phyloP scores from a whole-genome alignment of 64 coral and sea anemone genomes.

The Orbicella faveolata region DNA sequence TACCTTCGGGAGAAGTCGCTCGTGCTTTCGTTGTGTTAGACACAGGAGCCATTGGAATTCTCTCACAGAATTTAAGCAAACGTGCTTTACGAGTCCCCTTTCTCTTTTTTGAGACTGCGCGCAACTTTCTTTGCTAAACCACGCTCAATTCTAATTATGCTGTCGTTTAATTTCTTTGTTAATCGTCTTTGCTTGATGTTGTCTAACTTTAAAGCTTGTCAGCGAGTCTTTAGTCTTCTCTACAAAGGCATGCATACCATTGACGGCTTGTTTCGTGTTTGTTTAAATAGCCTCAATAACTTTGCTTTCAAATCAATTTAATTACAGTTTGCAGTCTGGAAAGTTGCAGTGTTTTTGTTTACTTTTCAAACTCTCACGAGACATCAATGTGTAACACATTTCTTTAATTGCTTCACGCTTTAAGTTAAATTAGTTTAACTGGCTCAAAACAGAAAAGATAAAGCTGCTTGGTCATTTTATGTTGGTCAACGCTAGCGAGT shows the following conservation, averaged over 20 bases:
- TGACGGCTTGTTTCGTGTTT: not conserved
- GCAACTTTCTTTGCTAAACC: not conserved
- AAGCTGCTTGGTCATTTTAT: not conserved
- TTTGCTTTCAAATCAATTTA: not conserved
- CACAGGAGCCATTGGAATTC: conserved; percentile 15
- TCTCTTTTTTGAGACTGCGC: not conserved
- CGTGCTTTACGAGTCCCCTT: not conserved
- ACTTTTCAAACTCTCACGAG: not conserved
- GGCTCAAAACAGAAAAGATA: not conserved
- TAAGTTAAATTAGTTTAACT: not conserved
- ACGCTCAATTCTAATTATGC: not conserved
- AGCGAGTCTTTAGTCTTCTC: not conserved
- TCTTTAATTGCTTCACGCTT: not conserved
- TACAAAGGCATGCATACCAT: not conserved
- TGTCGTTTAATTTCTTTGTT: not conserved
- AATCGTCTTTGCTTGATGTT: conserved; percentile 3
- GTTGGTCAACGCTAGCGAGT: too few species aligned
- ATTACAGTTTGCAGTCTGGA: not conserved
- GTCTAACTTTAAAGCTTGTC: not conserved
- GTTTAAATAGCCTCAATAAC: not conserved
- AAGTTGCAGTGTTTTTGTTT: not conserved
- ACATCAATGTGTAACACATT: not conserved
- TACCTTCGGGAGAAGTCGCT: not conserved
- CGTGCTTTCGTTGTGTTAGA: not conserved
- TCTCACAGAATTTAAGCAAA: not conserved